These are phyloP conservation scores for Acromyrmex echinatior DNA, from an alignment of 1,140 invertebrate genomes.

Conservation along the genomic window DNA sequence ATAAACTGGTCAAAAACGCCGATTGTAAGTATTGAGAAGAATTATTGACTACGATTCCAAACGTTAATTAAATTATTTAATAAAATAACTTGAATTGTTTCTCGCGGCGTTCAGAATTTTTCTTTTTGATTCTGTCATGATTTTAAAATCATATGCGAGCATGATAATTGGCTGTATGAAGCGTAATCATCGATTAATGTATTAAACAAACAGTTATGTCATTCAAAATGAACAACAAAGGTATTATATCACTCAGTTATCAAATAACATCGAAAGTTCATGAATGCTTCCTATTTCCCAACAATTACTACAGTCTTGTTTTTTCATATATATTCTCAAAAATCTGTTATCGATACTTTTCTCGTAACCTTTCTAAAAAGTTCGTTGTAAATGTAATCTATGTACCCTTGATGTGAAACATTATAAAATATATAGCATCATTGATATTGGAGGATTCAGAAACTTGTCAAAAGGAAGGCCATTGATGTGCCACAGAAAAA, in stretches of 20 bases:
- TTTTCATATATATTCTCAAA: background rate
- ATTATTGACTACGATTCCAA: background rate
- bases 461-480: too few species aligned
- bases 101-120: background rate
- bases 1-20: background rate
- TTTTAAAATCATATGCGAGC: background rate
- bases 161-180: background rate
- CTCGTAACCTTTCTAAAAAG: background rate
- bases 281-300: background rate
- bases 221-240: background rate
- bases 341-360: background rate
- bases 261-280: background rate
- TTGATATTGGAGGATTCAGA: too few species aligned
- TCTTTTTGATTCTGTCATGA: background rate
- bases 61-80: background rate
- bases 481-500: too few species aligned
- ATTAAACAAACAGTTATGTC: background rate
- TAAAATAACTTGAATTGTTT: slow-evolving; percentile 10
- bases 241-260: background rate
- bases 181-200: background rate
- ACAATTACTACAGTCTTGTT: background rate
- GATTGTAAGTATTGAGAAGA: background rate
- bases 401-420: background rate
- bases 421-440: background rate
- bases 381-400: background rate